These are phyloP conservation scores for Platysteira castanea DNA, from an alignment of 2,113 vertebrate genomes.

Conservation along the genomic window DNA sequence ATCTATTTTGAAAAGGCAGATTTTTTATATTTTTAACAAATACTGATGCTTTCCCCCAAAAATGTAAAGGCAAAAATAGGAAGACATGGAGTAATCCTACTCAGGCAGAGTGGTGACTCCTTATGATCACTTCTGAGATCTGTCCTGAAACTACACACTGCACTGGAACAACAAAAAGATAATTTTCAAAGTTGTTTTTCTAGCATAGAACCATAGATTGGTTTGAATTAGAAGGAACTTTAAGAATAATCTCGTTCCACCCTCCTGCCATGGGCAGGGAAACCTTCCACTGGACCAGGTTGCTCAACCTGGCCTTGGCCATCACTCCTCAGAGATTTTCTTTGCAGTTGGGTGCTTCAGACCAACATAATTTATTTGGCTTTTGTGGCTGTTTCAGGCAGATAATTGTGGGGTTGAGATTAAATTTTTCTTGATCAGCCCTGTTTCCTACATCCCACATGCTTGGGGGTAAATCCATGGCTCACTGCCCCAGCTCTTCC, in stretches of 20 bases:
- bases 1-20: neutral
- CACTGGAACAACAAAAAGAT: neutral
- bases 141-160: rapidly evolving
- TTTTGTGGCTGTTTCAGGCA: neutral
- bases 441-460: neutral
- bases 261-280: neutral
- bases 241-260: neutral
- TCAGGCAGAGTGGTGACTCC: neutral
- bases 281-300: neutral
- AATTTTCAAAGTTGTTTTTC: neutral
- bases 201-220: neutral
- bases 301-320: neutral
- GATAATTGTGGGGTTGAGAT: neutral
- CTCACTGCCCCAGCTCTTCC: neutral
- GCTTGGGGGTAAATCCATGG: neutral
- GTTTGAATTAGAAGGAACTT: neutral
- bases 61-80: neutral
- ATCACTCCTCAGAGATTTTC: neutral
- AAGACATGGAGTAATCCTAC: neutral
- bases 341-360: neutral
- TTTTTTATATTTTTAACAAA: neutral
- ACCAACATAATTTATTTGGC: neutral
- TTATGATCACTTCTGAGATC: neutral
- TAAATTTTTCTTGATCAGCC: neutral
- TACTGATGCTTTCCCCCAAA: rapidly evolving